phyloP scores from a whole-genome alignment of 2,113 vertebrate species.

The Phoxinus phoxinus region DNA sequence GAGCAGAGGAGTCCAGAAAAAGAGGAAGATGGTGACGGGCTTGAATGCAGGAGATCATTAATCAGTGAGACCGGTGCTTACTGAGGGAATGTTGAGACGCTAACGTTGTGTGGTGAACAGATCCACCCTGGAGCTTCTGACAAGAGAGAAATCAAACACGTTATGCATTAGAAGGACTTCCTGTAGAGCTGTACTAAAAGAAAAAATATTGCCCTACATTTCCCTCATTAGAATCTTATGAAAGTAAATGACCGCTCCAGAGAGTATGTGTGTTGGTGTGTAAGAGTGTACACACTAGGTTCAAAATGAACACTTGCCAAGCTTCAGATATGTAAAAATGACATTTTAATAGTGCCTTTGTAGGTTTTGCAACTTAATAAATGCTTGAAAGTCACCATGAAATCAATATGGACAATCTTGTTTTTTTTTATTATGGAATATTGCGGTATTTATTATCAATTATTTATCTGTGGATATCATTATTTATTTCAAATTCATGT shows the following conservation, averaged over 20 bases:
- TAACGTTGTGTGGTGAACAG: slow-evolving; percentile 3
- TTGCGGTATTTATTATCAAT: too few species aligned
- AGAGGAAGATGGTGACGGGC: slow-evolving; percentile 18
- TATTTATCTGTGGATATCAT: too few species aligned
- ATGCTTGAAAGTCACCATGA: background rate
- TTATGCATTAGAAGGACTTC: background rate
- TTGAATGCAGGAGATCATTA: slow-evolving; percentile 19
- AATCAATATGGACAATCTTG: background rate
- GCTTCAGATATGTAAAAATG: background rate
- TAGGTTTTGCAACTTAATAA: background rate
- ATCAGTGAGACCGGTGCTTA: slow-evolving; percentile 17
- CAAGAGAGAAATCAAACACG: background rate
- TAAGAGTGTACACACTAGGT: background rate
- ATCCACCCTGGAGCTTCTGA: slow-evolving; percentile 25
- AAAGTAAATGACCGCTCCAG: background rate
- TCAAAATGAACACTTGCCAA: background rate
- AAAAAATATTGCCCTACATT: slow-evolving; percentile 27
- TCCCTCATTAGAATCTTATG: slow-evolving; percentile 4
- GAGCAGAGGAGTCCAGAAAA: background rate
- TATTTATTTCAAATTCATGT: too few species aligned
- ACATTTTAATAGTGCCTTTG: background rate
- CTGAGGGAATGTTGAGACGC: background rate
- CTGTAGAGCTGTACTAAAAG: background rate
- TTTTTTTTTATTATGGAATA: too few species aligned
- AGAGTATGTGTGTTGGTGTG: background rate